These are phyloP conservation scores for Zoanthus solanderi DNA, from an alignment of 92 coral and sea anemone genomes.

Conservation along the genomic window DNA sequence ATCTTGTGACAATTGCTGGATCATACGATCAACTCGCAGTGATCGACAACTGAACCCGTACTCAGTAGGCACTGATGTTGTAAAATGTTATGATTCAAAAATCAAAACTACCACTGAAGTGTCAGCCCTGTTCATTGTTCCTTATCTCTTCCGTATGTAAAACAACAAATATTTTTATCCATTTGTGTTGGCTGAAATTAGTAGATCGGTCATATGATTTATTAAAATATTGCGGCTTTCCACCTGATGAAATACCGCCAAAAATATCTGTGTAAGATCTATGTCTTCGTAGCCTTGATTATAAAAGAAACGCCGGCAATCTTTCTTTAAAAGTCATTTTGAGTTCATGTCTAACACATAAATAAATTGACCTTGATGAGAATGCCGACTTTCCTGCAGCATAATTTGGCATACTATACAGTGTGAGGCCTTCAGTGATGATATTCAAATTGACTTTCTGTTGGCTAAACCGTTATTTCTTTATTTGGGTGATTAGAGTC, in stretches of 20 bases:
- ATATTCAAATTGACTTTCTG: conserved; percentile 32
- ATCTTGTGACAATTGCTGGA: not conserved
- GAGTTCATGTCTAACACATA: conserved; percentile 14
- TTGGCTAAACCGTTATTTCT: conserved; percentile 44
- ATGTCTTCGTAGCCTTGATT: conserved; percentile 26
- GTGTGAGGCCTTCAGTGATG: conserved; percentile 11
- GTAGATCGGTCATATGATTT: conserved; percentile 28
- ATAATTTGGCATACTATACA: conserved; percentile 15
- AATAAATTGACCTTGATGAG: conserved; percentile 27
- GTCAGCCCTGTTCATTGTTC: conserved; percentile 10
- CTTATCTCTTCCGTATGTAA: conserved; percentile 23
- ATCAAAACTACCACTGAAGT: not conserved
- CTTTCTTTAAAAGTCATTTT: conserved; percentile 40
- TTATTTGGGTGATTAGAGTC: conserved; percentile 26
- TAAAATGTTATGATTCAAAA: conserved; percentile 10
- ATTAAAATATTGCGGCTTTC: conserved; percentile 36
- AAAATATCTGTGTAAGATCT: conserved; percentile 37
- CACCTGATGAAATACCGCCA: conserved; percentile 21
- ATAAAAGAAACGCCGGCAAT: conserved; percentile 29
- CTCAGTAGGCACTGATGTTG: not conserved
- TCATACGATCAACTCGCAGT: not conserved
- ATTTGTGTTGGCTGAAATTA: conserved; percentile 3
- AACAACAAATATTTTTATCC: conserved; percentile 31
- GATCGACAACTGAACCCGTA: not conserved
- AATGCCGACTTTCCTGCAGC: conserved; percentile 46